Percentiles rank a stretch among this genome's conserved stretches.
Conservation (phyloP, 1,140 invertebrate species). For the Stenopsyche tienmushanensis region DNA sequence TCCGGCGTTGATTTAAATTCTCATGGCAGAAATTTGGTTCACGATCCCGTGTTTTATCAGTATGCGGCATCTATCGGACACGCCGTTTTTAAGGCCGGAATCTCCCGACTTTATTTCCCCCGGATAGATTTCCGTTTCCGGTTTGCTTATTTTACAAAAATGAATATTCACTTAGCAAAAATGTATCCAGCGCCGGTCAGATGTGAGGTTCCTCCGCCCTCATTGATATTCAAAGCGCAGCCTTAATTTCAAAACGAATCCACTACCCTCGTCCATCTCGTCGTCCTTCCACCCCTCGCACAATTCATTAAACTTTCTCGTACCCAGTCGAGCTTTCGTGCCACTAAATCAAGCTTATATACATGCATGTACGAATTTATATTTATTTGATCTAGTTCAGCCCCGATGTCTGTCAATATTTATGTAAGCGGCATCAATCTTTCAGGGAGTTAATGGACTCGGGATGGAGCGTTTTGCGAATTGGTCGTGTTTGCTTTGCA, state of each 20-base stretch:
- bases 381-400: constrained; percentile 6
- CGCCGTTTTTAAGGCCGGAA: too few species aligned
- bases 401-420: constrained; percentile 6
- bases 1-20: too few species aligned
- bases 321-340: neutral
- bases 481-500: too few species aligned
- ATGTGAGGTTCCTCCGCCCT: neutral
- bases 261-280: constrained; percentile 22
- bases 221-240: constrained; percentile 25
- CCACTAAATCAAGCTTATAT: neutral
- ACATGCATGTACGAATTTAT: neutral
- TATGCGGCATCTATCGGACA: too few species aligned
- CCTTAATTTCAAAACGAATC: constrained; percentile 37
- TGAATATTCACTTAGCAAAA: neutral
- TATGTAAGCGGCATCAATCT: too few species aligned
- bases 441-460: too few species aligned
- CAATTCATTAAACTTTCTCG: constrained; percentile 29
- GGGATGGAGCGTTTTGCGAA: too few species aligned
- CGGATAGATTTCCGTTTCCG: neutral
- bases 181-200: neutral
- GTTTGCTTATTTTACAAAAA: neutral
- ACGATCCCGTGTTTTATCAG: too few species aligned
- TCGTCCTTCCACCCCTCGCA: constrained; percentile 3
- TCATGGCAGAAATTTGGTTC: too few species aligned
- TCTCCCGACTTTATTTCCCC: neutral